phyloP scores from a whole-genome alignment of 1,140 invertebrate genomes.

The Argopecten irradians region DNA sequence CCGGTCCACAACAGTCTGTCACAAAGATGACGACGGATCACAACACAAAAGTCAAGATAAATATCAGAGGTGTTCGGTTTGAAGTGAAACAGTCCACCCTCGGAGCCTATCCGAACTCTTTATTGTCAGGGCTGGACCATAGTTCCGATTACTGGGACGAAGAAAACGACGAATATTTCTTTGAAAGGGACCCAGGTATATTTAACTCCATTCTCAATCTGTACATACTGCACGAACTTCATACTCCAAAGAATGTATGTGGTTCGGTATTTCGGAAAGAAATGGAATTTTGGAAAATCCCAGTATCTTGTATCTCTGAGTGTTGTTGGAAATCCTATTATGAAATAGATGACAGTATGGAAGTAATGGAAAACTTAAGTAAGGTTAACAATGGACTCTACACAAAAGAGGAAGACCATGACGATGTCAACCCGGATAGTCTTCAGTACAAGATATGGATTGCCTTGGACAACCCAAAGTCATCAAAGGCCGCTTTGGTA shows the following conservation, averaged over 20 bases:
- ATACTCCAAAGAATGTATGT: slow-evolving; percentile 60
- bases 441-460: neutral
- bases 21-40: neutral
- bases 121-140: slow-evolving; percentile 44
- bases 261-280: slow-evolving; percentile 59
- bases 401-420: neutral
- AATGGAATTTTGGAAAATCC: slow-evolving; percentile 61
- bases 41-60: neutral
- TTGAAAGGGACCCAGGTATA: slow-evolving; percentile 62
- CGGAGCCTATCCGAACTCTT: neutral
- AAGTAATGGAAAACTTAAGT: neutral
- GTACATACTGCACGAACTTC: slow-evolving; percentile 58
- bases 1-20: neutral
- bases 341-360: neutral
- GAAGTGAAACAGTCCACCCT: slow-evolving; percentile 46
- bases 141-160: slow-evolving; percentile 46
- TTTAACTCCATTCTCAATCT: slow-evolving; percentile 61
- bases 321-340: slow-evolving; percentile 49
- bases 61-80: slow-evolving; percentile 49
- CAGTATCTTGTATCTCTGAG: slow-evolving; percentile 26
- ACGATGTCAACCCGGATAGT: neutral
- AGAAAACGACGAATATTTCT: slow-evolving; percentile 59
- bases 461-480: neutral
- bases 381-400: neutral
- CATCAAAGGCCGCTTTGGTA: neutral